Percentiles rank a stretch among this genome's conserved stretches.
Conservation (phyloP, 2,888 invertebrate species). For the Chorisops tibialis region DNA sequence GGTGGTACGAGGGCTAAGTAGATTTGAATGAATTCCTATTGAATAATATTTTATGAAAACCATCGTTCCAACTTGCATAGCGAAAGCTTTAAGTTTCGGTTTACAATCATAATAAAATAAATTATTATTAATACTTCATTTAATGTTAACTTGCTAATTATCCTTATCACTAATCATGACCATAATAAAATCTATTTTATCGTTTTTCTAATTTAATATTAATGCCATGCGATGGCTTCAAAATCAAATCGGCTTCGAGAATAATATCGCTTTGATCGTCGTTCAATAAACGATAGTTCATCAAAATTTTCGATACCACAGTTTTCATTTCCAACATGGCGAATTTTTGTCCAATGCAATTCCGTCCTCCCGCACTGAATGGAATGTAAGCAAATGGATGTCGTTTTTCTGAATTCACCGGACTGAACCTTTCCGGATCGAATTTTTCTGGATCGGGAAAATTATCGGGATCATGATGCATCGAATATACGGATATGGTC, state of each 20-base stretch:
- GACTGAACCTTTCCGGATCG: slow-evolving; percentile 59
- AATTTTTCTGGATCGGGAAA: slow-evolving; percentile 56
- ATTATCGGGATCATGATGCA: slow-evolving; percentile 54
- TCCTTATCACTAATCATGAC: too few relatives aligned
- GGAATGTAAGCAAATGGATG: slow-evolving; percentile 60
- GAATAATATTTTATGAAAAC: too few relatives aligned
- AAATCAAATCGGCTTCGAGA: background rate
- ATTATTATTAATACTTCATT: too few relatives aligned
- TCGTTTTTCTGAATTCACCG: slow-evolving; percentile 56
- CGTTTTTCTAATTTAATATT: slow-evolving; percentile 9
- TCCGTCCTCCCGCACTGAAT: slow-evolving; percentile 59
- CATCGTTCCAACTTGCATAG: too few relatives aligned
- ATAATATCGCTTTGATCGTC: background rate
- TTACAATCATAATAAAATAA: too few relatives aligned
- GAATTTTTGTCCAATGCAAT: slow-evolving; percentile 54
- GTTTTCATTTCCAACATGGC: slow-evolving; percentile 45
- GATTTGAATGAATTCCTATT: too few relatives aligned
- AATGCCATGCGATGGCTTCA: slow-evolving; percentile 6
- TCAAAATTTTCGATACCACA: slow-evolving; percentile 40
- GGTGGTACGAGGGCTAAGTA: too few relatives aligned
- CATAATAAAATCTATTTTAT: too few relatives aligned
- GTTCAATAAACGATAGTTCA: slow-evolving; percentile 36
- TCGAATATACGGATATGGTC: slow-evolving; percentile 54
- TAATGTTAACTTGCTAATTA: too few relatives aligned
- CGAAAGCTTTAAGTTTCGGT: too few relatives aligned